These are phyloP conservation scores for Arrhopalites spinosus DNA, from an alignment of 2,888 invertebrate genomes.

Conservation along the genomic window DNA sequence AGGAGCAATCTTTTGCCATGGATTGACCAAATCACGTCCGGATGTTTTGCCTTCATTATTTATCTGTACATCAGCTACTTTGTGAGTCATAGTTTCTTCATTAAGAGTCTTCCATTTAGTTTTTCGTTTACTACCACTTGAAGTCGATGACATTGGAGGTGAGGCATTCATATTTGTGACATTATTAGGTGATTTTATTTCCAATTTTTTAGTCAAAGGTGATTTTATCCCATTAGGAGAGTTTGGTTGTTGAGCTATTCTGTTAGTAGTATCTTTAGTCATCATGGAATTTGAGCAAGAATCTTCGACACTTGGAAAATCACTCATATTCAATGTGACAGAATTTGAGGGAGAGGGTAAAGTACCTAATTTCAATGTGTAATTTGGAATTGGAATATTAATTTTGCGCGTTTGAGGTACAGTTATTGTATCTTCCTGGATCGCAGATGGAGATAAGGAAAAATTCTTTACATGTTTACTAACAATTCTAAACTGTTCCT, in stretches of 20 bases:
- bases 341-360: background rate
- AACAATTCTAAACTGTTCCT: background rate
- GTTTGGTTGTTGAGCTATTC: no score
- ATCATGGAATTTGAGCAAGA: background rate
- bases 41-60: background rate
- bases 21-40: constrained; percentile 44
- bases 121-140: constrained; percentile 37
- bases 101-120: constrained; percentile 49
- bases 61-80: no score
- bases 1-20: constrained; percentile 41
- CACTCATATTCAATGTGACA: constrained; percentile 19
- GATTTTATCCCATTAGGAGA: background rate
- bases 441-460: background rate
- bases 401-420: background rate
- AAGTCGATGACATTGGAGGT: background rate
- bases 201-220: no score
- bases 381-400: constrained; percentile 13
- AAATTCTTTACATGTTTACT: no score
- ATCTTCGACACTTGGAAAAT: constrained; percentile 42
- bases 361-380: background rate
- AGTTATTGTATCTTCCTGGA: background rate
- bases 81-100: constrained; percentile 16
- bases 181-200: no score
- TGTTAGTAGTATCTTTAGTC: no score
- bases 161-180: no score